These are phyloP conservation scores for Tachystola acroxantha DNA, from an alignment of 2,888 invertebrate species.

Conservation along the genomic window DNA sequence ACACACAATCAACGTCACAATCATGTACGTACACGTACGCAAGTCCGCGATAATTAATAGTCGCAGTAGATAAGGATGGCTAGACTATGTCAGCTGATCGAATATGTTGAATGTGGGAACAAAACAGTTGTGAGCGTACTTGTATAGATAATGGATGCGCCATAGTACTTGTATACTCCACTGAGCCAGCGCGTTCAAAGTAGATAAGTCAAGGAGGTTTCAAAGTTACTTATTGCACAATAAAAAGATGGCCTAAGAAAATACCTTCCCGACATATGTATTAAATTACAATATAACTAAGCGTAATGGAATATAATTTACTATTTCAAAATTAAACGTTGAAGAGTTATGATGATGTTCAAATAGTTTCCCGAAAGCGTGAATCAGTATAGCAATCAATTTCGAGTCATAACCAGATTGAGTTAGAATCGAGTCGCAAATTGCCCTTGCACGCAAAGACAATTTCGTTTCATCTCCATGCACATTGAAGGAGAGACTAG, in stretches of 20 bases:
- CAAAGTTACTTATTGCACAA: too few relatives aligned
- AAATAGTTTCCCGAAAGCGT: background rate
- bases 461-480: slow-evolving; percentile 20
- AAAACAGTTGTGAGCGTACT: too few relatives aligned
- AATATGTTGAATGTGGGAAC: background rate
- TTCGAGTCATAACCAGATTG: slow-evolving; percentile 32
- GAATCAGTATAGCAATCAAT: background rate
- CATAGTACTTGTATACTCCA: too few relatives aligned
- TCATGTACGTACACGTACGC: background rate
- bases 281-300: too few relatives aligned
- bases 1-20: background rate
- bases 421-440: slow-evolving; percentile 41
- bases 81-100: background rate
- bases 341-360: too few relatives aligned
- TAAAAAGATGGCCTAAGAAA: too few relatives aligned
- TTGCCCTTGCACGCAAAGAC: slow-evolving; percentile 39
- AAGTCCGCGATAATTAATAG: background rate
- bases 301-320: too few relatives aligned
- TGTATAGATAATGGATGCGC: too few relatives aligned
- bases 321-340: too few relatives aligned
- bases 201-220: too few relatives aligned
- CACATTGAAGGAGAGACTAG: background rate
- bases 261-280: too few relatives aligned
- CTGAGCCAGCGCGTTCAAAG: too few relatives aligned
- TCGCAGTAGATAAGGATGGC: background rate